Base-by-base conservation (phyloP, 2,888 invertebrate genomes). In the Autographa gamma region DNA sequence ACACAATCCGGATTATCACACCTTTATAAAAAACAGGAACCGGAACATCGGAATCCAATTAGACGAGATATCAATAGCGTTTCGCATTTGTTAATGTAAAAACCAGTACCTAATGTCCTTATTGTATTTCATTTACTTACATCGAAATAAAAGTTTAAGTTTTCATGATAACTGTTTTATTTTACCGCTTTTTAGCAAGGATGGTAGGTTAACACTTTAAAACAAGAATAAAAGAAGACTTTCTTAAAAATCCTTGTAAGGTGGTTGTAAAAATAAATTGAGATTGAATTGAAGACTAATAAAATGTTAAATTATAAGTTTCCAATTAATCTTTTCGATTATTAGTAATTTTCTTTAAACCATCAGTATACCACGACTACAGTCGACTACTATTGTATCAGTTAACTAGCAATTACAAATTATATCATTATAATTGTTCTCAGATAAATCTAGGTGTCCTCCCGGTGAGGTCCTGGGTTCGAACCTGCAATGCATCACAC, bases 401-500 rank as follows among this genome's bases (percentile, higher is more conserved):
- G 34, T 34, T 34, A 8, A 34, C 34, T 34, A 5, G 34, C 34
- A 34, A 34, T 34, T 64, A 9, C 34, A 1, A 69, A 61, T 58
- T 13, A 14, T n/a, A 65, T n/a, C 5, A 56, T 14, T 63, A 11
- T 65, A 52, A 60, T n/a, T 60, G 59, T 77, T 80, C 61, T 14
- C 88, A 95, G 95, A 83, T 7, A 65, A 83, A 11, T 73, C 76
- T 0, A 65, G 9, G 0, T 95, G 95, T 73, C 95, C 95, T 0
- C 84, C 80, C 0, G 92, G 90, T 0, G 90, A 93, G 70, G 63
- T 83, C 5, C 83, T 95, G 91, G 94, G 94, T 0, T 84, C 84
- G 2, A 92, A 92, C 77, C 80, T 94, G 41, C 93, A 92, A 73
- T 95, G 95, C 81, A 88, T 90, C 34, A 72, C 71, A 2, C 85